Evolutionary conservation across 2,797 vertebrate genomes (phyloP).

Genomic region (Phoebastria nigripes): DNA sequence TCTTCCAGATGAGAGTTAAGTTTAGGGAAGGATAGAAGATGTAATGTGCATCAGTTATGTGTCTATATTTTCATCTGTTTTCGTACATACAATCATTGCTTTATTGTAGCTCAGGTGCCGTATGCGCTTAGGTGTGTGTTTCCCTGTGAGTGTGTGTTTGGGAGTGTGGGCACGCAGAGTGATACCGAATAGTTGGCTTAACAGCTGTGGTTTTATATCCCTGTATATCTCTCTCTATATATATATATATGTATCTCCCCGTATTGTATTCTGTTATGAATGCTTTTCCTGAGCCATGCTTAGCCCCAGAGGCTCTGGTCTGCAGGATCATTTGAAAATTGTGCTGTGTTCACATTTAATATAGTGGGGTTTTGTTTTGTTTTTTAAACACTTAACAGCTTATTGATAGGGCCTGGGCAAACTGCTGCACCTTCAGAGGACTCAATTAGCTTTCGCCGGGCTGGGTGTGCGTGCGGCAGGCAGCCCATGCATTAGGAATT

Average conservation of each 20-base stretch:
- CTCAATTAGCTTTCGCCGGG: constrained; percentile 34
- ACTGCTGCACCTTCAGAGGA: constrained; percentile 32
- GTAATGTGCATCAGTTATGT: background rate
- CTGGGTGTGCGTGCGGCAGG: background rate
- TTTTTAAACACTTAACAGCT: constrained; percentile 51
- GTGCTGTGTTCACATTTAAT: constrained; percentile 23
- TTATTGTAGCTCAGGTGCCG: background rate
- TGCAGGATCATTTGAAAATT: constrained; percentile 8
- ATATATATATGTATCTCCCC: background rate
- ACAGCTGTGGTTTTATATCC: background rate
- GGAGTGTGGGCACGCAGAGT: background rate
- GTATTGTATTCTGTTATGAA: background rate
- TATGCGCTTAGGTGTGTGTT: background rate
- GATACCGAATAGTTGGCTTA: background rate
- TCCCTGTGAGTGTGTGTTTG: background rate
- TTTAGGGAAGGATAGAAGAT: background rate
- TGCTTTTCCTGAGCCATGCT: background rate
- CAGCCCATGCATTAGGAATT: constrained; percentile 20
- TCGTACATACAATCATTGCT: background rate
- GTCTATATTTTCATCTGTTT: background rate
- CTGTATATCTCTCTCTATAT: background rate
- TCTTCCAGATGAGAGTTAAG: background rate
- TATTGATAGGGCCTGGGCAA: constrained; percentile 33
- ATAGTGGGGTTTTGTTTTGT: constrained; percentile 8
- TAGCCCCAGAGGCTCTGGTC: constrained; percentile 12